Conservation (phyloP, 2,797 vertebrate species). For the Pantherophis vulpinus region DNA sequence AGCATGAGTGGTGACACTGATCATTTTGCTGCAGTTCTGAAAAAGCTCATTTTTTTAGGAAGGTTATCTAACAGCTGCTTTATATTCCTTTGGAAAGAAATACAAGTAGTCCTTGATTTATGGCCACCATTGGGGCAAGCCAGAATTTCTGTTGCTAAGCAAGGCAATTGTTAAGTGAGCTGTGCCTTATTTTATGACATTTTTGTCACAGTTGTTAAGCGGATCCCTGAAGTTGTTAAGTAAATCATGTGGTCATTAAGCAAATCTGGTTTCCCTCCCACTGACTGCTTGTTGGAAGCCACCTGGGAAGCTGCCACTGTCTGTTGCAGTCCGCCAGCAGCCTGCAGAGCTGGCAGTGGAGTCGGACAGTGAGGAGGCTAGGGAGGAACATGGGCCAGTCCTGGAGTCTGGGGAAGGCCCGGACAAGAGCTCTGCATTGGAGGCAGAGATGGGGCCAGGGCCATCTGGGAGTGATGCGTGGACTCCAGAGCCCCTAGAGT, state of each 20-base stretch:
- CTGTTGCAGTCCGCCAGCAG: too few relatives aligned
- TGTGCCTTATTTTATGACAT: neutral
- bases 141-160: neutral
- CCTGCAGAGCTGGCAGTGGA: too few relatives aligned
- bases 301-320: neutral
- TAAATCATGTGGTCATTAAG: neutral
- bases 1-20: neutral
- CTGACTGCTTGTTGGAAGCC: too few relatives aligned
- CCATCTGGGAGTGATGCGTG: too few relatives aligned
- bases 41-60: neutral
- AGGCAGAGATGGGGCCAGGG: too few relatives aligned
- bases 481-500: too few relatives aligned
- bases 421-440: too few relatives aligned
- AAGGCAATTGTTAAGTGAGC: neutral
- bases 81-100: neutral
- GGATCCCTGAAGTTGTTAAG: neutral
- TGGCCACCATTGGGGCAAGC: neutral
- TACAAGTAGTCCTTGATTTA: neutral
- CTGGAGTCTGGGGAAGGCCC: too few relatives aligned
- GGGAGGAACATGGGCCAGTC: too few relatives aligned
- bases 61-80: neutral
- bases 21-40: fast-evolving
- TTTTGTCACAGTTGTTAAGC: neutral
- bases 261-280: neutral
- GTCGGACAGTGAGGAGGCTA: too few relatives aligned